Evolutionary conservation across 2,113 vertebrate species (phyloP), one percentile per base, ranked within the genome.

Genomic region (Pica pica): DNA sequence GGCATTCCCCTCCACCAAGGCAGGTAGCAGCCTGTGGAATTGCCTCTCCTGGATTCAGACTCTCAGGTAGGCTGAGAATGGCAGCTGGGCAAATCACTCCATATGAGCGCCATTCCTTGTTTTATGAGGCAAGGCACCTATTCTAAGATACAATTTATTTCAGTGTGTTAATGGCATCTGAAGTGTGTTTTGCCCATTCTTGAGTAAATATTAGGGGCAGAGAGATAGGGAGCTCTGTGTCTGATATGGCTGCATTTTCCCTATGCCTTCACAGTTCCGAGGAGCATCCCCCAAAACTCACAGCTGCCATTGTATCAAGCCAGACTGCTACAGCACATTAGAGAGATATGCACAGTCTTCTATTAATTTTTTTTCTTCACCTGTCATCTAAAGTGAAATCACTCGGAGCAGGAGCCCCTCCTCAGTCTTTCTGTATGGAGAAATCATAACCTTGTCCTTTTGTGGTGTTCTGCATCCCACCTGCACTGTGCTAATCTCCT

Each of bases 61-160:
- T 39, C 8, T 71, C 41, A 39, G 41, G 30, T 9, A 70, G 35
- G 33, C 41, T 73, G 26, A 69, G 67, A 71, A 87, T 20, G 26
- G 21, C 46, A 50, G 11, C 35, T 63, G 30, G 15, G 26, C 16
- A 80, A 57, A 87, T 60, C 27, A 56, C 27, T 63, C 20, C 16
- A 2, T 13, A 11, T 30, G 16, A 56, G 19, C 4, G 3, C 50
- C 33, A 15, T 53, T 74, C 41, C 31, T 64, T 83, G 41, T 73
- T 93, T 83, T 73, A 44, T 0, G 0, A 53, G 35, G 16, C 50
- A 71, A 77, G n/a, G 9, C 22, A 65, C 10, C n/a, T 65, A 1
- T 59, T 78, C 50, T 42, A 56, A 73, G 33, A 20, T 73, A 56
- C 37, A 31, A 50, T 57, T 81, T 89, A n/a, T 91, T 83, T 78